Evolutionary conservation across 2,113 vertebrate species (phyloP), one percentile per base, ranked within the genome.

Genomic region (Cebidichthys violaceus): DNA sequence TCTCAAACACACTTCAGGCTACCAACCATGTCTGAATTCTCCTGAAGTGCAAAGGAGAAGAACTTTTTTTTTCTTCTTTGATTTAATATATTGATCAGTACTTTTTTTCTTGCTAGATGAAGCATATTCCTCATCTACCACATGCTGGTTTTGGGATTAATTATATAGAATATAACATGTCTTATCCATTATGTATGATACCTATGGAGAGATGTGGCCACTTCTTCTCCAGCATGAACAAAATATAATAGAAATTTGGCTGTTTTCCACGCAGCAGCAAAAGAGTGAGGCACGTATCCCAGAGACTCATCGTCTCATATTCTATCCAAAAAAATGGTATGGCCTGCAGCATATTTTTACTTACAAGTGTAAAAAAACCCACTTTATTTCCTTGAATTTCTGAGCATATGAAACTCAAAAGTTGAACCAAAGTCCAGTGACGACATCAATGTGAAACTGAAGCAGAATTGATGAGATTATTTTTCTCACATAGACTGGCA

Each of bases 401-500:
- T 62, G 24, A 60, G 27, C 17, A 20, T 33, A 33, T 73, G 59
- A 66, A 66, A 66, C 3, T 67, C 9, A 54, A 33, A 66, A 55
- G 47, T 43, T 64, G 4, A 66, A 70, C 13, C 54, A 43, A 71
- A 71, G 67, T 70, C 24, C 35, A 62, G 31, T 3, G 41, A 20
- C 2, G 31, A 62, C 64, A 75, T 69, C 45, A 70, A 11, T 79
- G 57, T 57, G 1, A 75, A 50, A 57, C 0, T 55, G 47, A 75
- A 59, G 39, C 66, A 60, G 52, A 76, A 66, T 33, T 76, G 24
- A 71, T 75, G n/a, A n/a, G 66, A 71, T 77, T 81, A 54, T 72
- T 66, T 39, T 18, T 17, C 39, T 75, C 41, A 54, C 43, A 31
- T 80, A 66, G 35, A 35, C 68, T 69, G 52, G 41, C 9, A 11